A percentile compares a stretch with the other conserved stretches of the same genome.
phyloP scores from a whole-genome alignment of 2,888 invertebrate genomes.

The Drosophila villosipedis region DNA sequence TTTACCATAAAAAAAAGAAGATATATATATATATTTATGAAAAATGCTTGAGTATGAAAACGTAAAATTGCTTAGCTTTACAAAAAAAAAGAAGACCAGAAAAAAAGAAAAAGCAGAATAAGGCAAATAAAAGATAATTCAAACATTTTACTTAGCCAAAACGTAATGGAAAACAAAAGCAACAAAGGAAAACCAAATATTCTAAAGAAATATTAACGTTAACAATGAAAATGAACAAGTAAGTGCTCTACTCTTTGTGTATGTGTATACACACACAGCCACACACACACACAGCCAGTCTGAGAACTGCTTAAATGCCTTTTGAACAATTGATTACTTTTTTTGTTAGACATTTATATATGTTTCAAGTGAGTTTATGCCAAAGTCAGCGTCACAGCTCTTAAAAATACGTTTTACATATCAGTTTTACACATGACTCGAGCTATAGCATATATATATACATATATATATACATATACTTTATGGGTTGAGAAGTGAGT shows the following conservation, averaged over 20 bases:
- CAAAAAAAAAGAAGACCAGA: neutral
- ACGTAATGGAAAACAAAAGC: slow-evolving; percentile 29
- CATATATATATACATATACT: too few species aligned
- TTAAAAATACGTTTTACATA: neutral
- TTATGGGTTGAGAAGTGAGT: too few species aligned
- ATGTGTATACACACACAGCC: neutral
- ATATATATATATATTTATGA: slow-evolving; percentile 17
- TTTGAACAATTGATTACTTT: neutral
- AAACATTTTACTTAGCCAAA: slow-evolving; percentile 66
- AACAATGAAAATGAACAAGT: slow-evolving; percentile 57
- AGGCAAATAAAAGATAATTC: slow-evolving; percentile 73
- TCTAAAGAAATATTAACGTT: slow-evolving; percentile 63
- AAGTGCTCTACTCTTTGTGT: slow-evolving; percentile 5
- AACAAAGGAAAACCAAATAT: slow-evolving; percentile 42
- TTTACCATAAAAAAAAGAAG: slow-evolving; percentile 55
- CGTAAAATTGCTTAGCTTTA: slow-evolving; percentile 24
- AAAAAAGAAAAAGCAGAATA: slow-evolving; percentile 12
- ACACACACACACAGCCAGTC: neutral
- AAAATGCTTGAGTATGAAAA: slow-evolving; percentile 36
- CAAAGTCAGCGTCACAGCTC: neutral
- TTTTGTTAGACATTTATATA: neutral
- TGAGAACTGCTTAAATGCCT: neutral
- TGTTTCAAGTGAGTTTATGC: neutral
- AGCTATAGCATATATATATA: neutral
- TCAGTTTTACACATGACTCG: neutral